A percentile compares a stretch with the other conserved stretches of the same genome.
phyloP scores from a whole-genome alignment of 2,797 vertebrate species.

The Tadarida brasiliensis region DNA sequence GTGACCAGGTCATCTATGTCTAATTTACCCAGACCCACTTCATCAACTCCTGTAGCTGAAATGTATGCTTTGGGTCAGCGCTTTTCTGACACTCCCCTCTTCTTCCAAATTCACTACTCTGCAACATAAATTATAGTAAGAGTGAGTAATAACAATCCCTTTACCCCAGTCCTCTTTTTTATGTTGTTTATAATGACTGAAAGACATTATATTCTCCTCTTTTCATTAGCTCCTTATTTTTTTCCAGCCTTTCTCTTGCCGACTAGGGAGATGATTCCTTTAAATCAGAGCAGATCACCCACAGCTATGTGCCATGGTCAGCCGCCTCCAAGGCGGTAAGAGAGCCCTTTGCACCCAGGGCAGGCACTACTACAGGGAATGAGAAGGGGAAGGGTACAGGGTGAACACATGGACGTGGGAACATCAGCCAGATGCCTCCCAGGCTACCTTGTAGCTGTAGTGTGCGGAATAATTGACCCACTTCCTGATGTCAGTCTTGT shows the following conservation, averaged over 20 bases:
- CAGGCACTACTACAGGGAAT: not conserved
- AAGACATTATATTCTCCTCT: not conserved
- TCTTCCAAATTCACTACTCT: not conserved
- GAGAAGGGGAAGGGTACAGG: accelerated
- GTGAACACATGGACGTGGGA: not conserved
- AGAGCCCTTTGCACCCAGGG: no score
- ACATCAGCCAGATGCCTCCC: not conserved
- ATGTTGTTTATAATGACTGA: not conserved
- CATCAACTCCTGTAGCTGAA: not conserved
- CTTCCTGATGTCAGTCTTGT: conserved; percentile 91
- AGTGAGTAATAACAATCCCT: not conserved
- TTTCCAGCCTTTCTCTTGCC: not conserved
- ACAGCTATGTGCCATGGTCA: not conserved
- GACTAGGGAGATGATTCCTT: not conserved
- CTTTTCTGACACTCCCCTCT: not conserved
- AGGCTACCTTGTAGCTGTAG: conserved; percentile 93
- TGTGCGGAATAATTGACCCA: conserved; percentile 95
- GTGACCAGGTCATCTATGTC: not conserved
- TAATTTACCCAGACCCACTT: not conserved
- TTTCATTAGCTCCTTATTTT: not conserved
- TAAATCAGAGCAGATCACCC: not conserved
- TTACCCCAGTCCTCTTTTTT: not conserved
- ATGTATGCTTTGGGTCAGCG: not conserved
- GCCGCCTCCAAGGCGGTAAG: not conserved
- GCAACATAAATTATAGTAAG: not conserved